A percentile compares a stretch with the other conserved stretches of the same genome.
Evolutionary conservation across 2,888 invertebrate species (phyloP).

Genomic region (Pimpla rufipes): DNA sequence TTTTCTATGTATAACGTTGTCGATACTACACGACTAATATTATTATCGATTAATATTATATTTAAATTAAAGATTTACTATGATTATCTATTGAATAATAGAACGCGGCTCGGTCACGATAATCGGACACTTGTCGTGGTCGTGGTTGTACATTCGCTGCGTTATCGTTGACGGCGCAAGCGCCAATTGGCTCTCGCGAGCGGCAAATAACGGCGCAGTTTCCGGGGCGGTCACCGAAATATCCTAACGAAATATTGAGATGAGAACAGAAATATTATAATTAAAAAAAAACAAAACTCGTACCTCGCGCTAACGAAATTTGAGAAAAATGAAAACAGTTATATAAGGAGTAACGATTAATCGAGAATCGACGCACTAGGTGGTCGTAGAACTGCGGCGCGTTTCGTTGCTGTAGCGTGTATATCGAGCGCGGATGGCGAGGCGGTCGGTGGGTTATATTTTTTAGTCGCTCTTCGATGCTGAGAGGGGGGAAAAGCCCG

Average conservation of each 20-base stretch:
- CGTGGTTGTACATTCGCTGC: conserved; percentile 73
- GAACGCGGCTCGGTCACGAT: conserved; percentile 73
- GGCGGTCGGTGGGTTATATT: conserved; percentile 53
- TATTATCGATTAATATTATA: conserved; percentile 81
- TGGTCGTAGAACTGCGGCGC: conserved; percentile 23
- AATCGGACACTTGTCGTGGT: conserved; percentile 79
- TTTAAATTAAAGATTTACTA: conserved; percentile 77
- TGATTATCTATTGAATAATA: conserved; percentile 76
- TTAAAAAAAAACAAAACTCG: conserved; percentile 51
- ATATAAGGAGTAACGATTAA: conserved; percentile 2
- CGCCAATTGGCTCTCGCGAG: background rate
- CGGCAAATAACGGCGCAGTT: conserved; percentile 31
- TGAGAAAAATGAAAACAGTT: conserved; percentile 16
- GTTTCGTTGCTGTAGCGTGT: conserved; percentile 19
- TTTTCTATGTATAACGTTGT: conserved; percentile 83
- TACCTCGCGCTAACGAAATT: conserved; percentile 62
- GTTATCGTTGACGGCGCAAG: conserved; percentile 69
- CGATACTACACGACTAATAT: conserved; percentile 78
- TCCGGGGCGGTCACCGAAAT: conserved; percentile 65
- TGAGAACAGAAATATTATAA: conserved; percentile 35
- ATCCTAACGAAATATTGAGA: conserved; percentile 59
- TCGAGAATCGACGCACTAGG: conserved; percentile 5
- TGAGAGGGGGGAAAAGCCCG: conserved; percentile 28
- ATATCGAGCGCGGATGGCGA: conserved; percentile 7
- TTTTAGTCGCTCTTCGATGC: conserved; percentile 61